phyloP scores from a whole-genome alignment of 2,113 vertebrate genomes.

The Corythornis madagascariensis region DNA sequence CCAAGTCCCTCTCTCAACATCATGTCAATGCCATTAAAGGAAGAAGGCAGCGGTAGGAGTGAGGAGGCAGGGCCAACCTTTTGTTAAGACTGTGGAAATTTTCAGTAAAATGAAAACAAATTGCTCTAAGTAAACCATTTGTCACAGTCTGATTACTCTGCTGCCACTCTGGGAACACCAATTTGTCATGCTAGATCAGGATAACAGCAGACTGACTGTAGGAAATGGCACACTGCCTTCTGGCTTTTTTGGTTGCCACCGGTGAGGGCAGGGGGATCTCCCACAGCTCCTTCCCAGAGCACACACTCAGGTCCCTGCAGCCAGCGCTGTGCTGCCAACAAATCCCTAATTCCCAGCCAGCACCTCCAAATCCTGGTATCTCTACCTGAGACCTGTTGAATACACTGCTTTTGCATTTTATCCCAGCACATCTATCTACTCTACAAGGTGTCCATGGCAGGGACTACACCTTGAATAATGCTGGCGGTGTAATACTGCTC shows the following conservation, averaged over 20 bases:
- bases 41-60: background rate
- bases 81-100: slow-evolving; percentile 76
- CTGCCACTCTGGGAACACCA: slow-evolving; percentile 79
- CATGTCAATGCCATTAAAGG: slow-evolving; percentile 49
- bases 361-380: background rate
- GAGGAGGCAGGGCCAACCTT: slow-evolving; percentile 1
- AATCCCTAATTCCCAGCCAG: background rate
- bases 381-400: background rate
- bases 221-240: slow-evolving; percentile 69
- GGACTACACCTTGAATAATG: background rate
- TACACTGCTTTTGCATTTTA: background rate
- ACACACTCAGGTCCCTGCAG: background rate
- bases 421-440: accelerated
- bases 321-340: accelerated
- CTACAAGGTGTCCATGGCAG: accelerated
- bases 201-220: slow-evolving; percentile 73
- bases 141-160: slow-evolving; percentile 85
- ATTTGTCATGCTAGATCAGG: slow-evolving; percentile 84
- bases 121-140: slow-evolving; percentile 85
- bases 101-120: slow-evolving; percentile 85
- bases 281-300: background rate
- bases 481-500: background rate
- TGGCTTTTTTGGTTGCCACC: slow-evolving; percentile 26
- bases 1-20: slow-evolving; percentile 30
- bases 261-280: slow-evolving; percentile 15